Base-by-base conservation (phyloP, 2,113 vertebrate species). In the Pluvialis apricaria region DNA sequence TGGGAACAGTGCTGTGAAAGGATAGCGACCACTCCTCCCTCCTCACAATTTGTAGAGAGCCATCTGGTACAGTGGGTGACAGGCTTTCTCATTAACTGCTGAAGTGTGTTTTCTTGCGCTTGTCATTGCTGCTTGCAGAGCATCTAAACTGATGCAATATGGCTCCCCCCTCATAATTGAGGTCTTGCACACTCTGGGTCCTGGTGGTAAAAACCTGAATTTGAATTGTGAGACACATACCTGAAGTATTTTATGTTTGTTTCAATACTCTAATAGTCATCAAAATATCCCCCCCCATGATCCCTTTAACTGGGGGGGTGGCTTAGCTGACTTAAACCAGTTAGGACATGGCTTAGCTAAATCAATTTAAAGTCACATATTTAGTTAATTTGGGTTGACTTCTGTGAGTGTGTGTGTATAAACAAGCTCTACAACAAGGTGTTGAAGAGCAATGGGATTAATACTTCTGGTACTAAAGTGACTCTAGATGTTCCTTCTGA, bases 71-170 rank as follows among this genome's bases (percentile, higher is more conserved):
- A 29, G 65, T 65, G 88, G 69, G 65, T 52, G 55, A 75, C 88
- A 89, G 61, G 49, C 49, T 84, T 94, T 86, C 91, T 91, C 62
- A 51, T 92, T 85, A 91, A 47, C 83, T 86, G 83, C 65, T 87
- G 40, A 88, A 89, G 40, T 65, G 69, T 83, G 66, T 86, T 88
- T 91, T 89, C 61, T 80, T 93, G 62, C 82, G 52, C 64, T 88
- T 83, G 86, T 83, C 45, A 11, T 29, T 82, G 77, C 73, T 92
- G 65, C 77, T 81, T 79, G 69, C 61, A 52, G 82, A 86, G 32
- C 20, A 49, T 71, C 72, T 83, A 57, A 81, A 34, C 72, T 71
- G 69, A 26, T 49, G 44, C 44, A 64, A 0, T 68, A 20, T 75
- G 52, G 32, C 68, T 85, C 9, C 32, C 52, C 8, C n/a, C 8